phyloP scores from a whole-genome alignment of 53 echinoderm and acorn worm species.

The Henricia sp. region DNA sequence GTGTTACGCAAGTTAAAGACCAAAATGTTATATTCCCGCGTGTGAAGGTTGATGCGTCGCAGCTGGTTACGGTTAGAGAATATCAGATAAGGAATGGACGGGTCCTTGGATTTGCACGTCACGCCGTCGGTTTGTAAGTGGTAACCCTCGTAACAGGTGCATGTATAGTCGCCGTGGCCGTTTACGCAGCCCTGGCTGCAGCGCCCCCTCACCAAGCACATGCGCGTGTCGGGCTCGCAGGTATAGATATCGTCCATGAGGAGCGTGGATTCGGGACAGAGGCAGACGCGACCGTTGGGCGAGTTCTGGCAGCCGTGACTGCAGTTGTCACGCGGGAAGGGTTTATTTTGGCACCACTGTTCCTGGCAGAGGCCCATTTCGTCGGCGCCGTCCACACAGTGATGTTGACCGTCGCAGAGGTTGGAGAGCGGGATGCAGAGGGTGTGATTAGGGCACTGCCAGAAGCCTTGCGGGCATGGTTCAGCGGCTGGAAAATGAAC shows the following conservation, averaged over 20 bases:
- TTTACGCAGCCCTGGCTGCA: slow-evolving; percentile 85
- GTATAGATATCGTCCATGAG: slow-evolving; percentile 40
- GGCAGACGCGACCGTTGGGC: slow-evolving; percentile 67
- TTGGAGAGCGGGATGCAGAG: slow-evolving; percentile 68
- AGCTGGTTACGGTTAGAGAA: slow-evolving; percentile 98
- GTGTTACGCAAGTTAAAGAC: slow-evolving; percentile 92
- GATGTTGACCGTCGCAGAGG: slow-evolving; percentile 66
- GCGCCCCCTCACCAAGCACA: slow-evolving; percentile 74
- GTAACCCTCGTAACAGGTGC: slow-evolving; percentile 82
- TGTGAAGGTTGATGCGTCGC: slow-evolving; percentile 81
- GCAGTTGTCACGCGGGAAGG: slow-evolving; percentile 37
- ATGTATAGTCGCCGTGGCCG: slow-evolving; percentile 66
- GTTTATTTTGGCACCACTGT: slow-evolving; percentile 9
- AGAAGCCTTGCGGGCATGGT: slow-evolving; percentile 56
- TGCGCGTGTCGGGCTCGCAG: slow-evolving; percentile 61
- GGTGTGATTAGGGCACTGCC: slow-evolving; percentile 72
- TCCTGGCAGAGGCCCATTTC: slow-evolving; percentile 22
- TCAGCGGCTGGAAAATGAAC: no score
- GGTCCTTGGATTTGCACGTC: slow-evolving; percentile 70
- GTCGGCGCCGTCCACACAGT: slow-evolving; percentile 74
- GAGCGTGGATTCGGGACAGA: slow-evolving; percentile 71
- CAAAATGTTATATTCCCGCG: slow-evolving; percentile 82
- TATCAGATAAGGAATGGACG: slow-evolving; percentile 77
- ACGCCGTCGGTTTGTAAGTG: slow-evolving; percentile 60
- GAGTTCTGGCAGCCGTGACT: slow-evolving; percentile 65